These are phyloP conservation scores for Urechis unicinctus DNA, from an alignment of 2,888 invertebrate genomes.

Conservation along the genomic window DNA sequence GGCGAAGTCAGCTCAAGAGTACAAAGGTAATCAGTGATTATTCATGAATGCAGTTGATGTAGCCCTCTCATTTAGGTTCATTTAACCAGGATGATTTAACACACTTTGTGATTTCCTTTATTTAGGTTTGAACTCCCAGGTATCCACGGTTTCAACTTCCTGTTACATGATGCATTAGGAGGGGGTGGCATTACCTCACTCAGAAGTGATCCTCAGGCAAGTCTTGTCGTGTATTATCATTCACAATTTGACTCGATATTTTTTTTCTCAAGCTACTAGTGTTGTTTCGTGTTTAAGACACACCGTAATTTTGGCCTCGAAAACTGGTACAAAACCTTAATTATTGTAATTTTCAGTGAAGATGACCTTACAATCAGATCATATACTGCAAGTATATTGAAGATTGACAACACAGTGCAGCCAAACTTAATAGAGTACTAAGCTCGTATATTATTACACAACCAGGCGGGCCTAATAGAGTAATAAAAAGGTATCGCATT, in stretches of 20 bases:
- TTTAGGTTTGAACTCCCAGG: constrained; percentile 53
- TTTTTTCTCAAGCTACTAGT: too few species aligned
- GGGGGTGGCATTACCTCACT: constrained; percentile 55
- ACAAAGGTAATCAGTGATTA: constrained; percentile 32
- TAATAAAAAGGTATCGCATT: too few species aligned
- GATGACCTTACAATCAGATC: too few species aligned
- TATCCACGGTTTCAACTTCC: constrained; percentile 52
- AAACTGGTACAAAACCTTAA: too few species aligned
- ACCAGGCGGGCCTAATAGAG: too few species aligned
- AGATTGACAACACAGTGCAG: too few species aligned
- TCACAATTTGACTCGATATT: not conserved
- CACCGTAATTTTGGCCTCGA: too few species aligned
- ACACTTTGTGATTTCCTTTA: not conserved
- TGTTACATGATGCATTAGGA: constrained; percentile 51
- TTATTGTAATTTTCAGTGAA: constrained; percentile 9
- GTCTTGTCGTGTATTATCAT: not conserved
- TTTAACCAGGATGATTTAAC: too few species aligned
- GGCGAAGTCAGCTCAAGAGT: constrained; percentile 22
- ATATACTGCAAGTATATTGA: too few species aligned
- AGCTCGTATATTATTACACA: too few species aligned
- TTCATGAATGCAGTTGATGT: not conserved
- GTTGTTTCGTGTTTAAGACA: too few species aligned
- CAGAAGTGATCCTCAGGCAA: constrained; percentile 52
- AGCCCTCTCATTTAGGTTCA: not conserved
- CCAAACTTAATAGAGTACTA: too few species aligned